Evolutionary conservation across 2,113 vertebrate genomes (phyloP).

Genomic region (Phalacrocorax pelagicus): DNA sequence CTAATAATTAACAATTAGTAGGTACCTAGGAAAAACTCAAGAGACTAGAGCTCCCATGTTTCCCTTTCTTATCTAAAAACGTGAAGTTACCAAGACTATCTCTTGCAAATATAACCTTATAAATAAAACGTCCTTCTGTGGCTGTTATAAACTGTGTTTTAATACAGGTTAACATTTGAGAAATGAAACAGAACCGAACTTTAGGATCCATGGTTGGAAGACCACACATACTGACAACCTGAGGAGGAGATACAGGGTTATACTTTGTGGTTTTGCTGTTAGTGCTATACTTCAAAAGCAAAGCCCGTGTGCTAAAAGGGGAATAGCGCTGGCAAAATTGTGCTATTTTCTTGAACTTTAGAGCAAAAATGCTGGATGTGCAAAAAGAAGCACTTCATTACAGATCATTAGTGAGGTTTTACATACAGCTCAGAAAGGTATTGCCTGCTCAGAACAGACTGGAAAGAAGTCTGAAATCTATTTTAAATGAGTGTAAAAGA

Average conservation of each 20-base stretch:
- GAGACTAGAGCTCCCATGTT: slow-evolving; percentile 62
- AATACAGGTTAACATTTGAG: background rate
- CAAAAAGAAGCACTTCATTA: slow-evolving; percentile 74
- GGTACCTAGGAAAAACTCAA: slow-evolving; percentile 74
- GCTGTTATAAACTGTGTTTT: slow-evolving; percentile 11
- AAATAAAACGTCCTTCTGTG: slow-evolving; percentile 43
- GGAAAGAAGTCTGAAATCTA: slow-evolving; percentile 50
- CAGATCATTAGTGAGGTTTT: slow-evolving; percentile 71
- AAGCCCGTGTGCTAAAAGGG: slow-evolving; percentile 53
- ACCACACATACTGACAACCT: background rate
- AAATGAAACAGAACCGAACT: slow-evolving; percentile 6
- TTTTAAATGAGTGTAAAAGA: slow-evolving; percentile 67
- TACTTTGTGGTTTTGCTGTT: background rate
- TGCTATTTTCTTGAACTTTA: slow-evolving; percentile 69
- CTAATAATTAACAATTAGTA: slow-evolving; percentile 91
- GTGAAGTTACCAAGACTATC: slow-evolving; percentile 35
- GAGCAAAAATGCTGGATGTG: slow-evolving; percentile 68
- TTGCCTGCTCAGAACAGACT: slow-evolving; percentile 50
- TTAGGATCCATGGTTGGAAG: background rate
- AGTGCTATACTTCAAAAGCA: slow-evolving; percentile 52
- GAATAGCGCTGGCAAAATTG: slow-evolving; percentile 52
- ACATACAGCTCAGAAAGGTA: slow-evolving; percentile 63
- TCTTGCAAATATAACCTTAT: slow-evolving; percentile 20
- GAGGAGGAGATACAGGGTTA: background rate
- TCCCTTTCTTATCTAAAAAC: slow-evolving; percentile 68